Conservation (phyloP, 1,140 invertebrate genomes). For the Caenorhabditis latens region DNA sequence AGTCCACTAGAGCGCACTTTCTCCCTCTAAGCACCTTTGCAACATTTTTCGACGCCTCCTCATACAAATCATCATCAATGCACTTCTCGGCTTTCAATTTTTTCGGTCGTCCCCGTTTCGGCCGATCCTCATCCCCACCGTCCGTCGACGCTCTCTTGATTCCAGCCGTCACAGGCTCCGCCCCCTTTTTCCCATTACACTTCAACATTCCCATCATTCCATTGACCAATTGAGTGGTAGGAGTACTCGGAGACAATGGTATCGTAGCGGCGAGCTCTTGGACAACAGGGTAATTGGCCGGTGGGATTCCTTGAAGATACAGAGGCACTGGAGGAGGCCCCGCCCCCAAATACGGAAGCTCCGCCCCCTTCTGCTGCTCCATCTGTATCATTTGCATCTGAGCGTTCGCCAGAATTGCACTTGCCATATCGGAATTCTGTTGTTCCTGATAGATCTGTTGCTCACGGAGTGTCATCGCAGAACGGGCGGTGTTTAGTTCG, state of each 20-base stretch:
- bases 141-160: not conserved
- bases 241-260: slow-evolving; percentile 31
- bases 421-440: slow-evolving; percentile 9
- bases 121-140: slow-evolving; percentile 58
- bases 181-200: not conserved
- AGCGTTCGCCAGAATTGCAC: slow-evolving; percentile 33
- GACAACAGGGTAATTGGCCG: slow-evolving; percentile 19
- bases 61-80: slow-evolving; percentile 62
- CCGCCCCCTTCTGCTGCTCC: not conserved
- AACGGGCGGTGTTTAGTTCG: not conserved
- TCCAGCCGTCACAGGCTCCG: not conserved
- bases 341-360: not conserved
- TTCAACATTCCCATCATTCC: slow-evolving; percentile 40
- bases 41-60: slow-evolving; percentile 39
- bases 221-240: slow-evolving; percentile 18
- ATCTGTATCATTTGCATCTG: slow-evolving; percentile 31
- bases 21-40: not conserved
- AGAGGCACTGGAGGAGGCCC: slow-evolving; percentile 3
- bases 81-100: slow-evolving; percentile 64
- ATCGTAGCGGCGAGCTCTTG: slow-evolving; percentile 22
- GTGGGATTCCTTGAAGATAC: slow-evolving; percentile 25
- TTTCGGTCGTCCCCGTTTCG: slow-evolving; percentile 62
- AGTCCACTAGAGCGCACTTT: too few species aligned
- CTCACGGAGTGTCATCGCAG: not conserved
- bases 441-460: not conserved